Base-by-base conservation (phyloP, 1,140 invertebrate species). In the Rhynchophorus ferrugineus region DNA sequence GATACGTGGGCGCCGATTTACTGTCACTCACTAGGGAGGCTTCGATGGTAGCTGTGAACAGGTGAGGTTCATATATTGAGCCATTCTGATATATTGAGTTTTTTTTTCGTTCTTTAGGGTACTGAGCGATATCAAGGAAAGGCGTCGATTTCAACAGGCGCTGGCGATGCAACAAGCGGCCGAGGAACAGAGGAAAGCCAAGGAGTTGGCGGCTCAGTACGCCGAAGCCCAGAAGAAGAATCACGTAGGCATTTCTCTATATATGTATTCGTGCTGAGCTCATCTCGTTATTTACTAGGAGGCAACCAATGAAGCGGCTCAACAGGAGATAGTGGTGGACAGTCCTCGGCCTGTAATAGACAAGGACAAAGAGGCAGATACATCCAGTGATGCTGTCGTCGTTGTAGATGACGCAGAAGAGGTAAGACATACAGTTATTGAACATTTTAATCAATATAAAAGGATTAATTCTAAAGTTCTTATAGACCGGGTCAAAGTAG, bases 1-100 rank as follows among this genome's bases (percentile, higher is more conserved):
- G 95, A n/a, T 98, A 87, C 78, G 94, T 98, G 24, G 95, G 93
- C 16, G 93, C 91, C 8, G 96, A 99, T 79, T 75, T 99, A 18
- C 79, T 85, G 62, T 85, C 91, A 0, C 72, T 98, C 22, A 82
- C 87, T 1, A 79, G 85, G 56, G 89, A 95, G 73, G 89, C 94
- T 20, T 87, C 88, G 3, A 85, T 91, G 66, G 78, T 80, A 58
- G 91, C 93, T 18, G 83, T 95, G 0, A 86, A 91, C 58, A 76
- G 78, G 73, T 76, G 66, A 64, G 35, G 18, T 20, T 36, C 7
- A 36, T 17, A 36, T 18, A 29, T 11, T 6, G 24, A 6, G 11
- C 3, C 1, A 8, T 24, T 16, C 8, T 43, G 8, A 11, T n/a
- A 1, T 21, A 43, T 18, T 20, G 43, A 14, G 3, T 2, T n/a